Conservation (phyloP, 2,113 vertebrate genomes). For the Ranitomeya imitator region DNA sequence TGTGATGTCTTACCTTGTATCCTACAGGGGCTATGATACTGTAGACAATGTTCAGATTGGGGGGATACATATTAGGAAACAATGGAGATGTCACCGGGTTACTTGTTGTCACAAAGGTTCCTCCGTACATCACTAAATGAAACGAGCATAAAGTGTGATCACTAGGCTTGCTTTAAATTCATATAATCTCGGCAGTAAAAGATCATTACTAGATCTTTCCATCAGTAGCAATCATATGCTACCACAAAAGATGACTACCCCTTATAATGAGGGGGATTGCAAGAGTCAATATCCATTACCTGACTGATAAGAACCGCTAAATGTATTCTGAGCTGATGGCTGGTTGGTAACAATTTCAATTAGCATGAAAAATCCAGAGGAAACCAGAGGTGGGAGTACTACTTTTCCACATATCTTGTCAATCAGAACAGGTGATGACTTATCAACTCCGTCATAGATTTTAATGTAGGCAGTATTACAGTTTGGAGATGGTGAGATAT, state of each 20-base stretch:
- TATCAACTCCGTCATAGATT: constrained; percentile 50
- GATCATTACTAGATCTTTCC: neutral
- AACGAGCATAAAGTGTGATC: neutral
- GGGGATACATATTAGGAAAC: neutral
- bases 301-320: constrained; percentile 24
- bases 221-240: neutral
- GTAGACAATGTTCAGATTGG: neutral
- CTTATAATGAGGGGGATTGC: neutral
- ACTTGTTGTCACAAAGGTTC: neutral
- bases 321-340: neutral
- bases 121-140: neutral
- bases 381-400: constrained; percentile 4
- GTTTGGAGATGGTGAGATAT: neutral
- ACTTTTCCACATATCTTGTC: constrained; percentile 10
- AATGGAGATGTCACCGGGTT: neutral
- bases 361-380: constrained; percentile 11
- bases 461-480: constrained; percentile 40
- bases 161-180: neutral
- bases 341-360: constrained; percentile 39
- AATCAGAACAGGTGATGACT: neutral
- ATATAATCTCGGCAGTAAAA: neutral
- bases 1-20: neutral
- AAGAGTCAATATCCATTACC: neutral
- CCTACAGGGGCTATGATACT: neutral
- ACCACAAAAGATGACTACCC: neutral